Conservation (phyloP, 2,113 vertebrate genomes). For the Neolamprologus ventralis region DNA sequence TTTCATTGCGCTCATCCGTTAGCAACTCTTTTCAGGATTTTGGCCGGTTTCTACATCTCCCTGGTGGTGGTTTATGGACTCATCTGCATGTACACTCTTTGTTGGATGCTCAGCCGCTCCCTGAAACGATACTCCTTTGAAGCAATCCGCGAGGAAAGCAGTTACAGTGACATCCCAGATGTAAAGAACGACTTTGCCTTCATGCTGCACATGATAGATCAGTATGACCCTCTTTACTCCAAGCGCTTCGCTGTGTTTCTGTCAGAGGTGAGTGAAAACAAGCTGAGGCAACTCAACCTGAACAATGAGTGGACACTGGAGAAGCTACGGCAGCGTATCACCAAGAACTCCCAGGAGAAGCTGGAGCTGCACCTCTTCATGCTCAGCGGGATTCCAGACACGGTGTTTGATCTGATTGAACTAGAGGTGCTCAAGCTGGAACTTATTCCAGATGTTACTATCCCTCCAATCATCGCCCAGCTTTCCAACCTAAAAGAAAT, state of each 20-base stretch:
- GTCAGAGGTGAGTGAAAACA: conserved; percentile 97
- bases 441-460: conserved; percentile 93
- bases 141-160: conserved; percentile 96
- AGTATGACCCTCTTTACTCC: conserved; percentile 95
- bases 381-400: conserved; percentile 94
- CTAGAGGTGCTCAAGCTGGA: conserved; percentile 94
- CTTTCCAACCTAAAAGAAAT: conserved; percentile 87
- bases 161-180: conserved; percentile 95
- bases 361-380: conserved; percentile 96
- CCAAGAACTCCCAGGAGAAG: conserved; percentile 93
- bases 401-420: conserved; percentile 90
- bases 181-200: conserved; percentile 98
- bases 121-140: conserved; percentile 97
- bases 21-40: conserved; percentile 94
- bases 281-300: conserved; percentile 92
- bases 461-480: conserved; percentile 96
- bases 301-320: conserved; percentile 98
- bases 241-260: conserved; percentile 96
- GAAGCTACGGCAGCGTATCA: conserved; percentile 91
- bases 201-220: conserved; percentile 96
- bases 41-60: conserved; percentile 95
- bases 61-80: conserved; percentile 90
- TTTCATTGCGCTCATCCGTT: conserved; percentile 93
- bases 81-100: conserved; percentile 95
- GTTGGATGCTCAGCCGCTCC: conserved; percentile 92